phyloP scores from a whole-genome alignment of 2,888 invertebrate genomes.

The Cepaea hortensis region DNA sequence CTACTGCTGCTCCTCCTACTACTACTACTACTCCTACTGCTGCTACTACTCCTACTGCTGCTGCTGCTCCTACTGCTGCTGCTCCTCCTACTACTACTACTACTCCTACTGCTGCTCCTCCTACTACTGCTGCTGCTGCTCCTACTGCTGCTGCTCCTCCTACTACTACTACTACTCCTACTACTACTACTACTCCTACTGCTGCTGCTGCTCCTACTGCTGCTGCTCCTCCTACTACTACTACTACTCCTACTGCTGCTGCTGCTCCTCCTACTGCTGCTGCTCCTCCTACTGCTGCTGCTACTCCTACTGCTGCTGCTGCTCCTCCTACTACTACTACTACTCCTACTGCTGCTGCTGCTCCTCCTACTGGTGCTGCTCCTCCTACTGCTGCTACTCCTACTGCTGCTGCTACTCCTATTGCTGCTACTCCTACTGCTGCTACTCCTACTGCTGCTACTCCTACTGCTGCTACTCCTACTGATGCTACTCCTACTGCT shows the following conservation, averaged over 20 bases:
- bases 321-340: slow-evolving; percentile 21
- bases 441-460: background rate
- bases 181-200: slow-evolving; percentile 38
- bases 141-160: background rate
- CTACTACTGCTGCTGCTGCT: too few species aligned
- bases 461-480: slow-evolving; percentile 28
- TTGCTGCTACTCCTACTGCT: background rate
- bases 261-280: background rate
- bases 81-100: too few species aligned
- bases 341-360: slow-evolving; percentile 11
- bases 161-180: background rate
- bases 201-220: slow-evolving; percentile 12
- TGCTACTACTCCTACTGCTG: slow-evolving; percentile 26
- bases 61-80: slow-evolving; percentile 1
- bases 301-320: slow-evolving; percentile 19
- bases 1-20: background rate
- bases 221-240: background rate
- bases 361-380: too few species aligned
- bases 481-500: slow-evolving; percentile 16
- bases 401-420: background rate
- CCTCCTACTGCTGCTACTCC: too few species aligned
- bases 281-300: slow-evolving; percentile 34
- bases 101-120: too few species aligned
- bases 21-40: slow-evolving; percentile 36
- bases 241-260: too few species aligned